Evolutionary conservation across 2,888 invertebrate genomes (phyloP), one percentile per base, ranked within the genome.

Genomic region (Diarsia brunnea): DNA sequence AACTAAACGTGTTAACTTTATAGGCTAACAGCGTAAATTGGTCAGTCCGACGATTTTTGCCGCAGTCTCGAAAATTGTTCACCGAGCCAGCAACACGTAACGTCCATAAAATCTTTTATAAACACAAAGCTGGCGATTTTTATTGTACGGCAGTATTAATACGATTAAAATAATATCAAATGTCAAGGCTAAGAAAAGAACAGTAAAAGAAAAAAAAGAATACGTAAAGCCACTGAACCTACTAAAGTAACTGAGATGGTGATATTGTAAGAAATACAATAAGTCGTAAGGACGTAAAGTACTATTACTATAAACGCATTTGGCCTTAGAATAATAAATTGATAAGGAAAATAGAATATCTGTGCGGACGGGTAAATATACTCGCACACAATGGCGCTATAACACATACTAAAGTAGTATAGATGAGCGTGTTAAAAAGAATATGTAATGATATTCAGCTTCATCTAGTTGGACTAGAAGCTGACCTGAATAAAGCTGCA

Each of bases 161-260:
- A 75, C n/a, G 67, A 67, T 79, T 63, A 71, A 47, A 31, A 66
- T 69, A 64, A 60, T 81, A 80, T 64, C 71, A 67, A 87, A 89
- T 86, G 79, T 85, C 86, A 90, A 88, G 87, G 89, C 70, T 75
- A 53, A 55, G 58, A 58, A 75, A 69, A 73, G 71, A 67, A 60
- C 61, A 69, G 60, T 55, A 79, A 65, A n/a, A 31, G 45, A 74
- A 69, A 73, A 72, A 68, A 31, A 31, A 58, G 43, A 67, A 75
- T 66, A 81, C 21, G 45, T 21, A 24, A 31, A 16, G 21, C 21
- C n/a, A n/a, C n/a, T 10, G 55, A 73, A 8, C 38, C 38, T 58
- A 38, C 38, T 61, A 38, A 58, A 64, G 2, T 16, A 69, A 66
- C 68, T 19, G 21, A 70, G 31, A 73, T 43, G 38, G 24, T 67